phyloP scores from a whole-genome alignment of 1,140 invertebrate genomes.

The Ceratosolen fusciceps region DNA sequence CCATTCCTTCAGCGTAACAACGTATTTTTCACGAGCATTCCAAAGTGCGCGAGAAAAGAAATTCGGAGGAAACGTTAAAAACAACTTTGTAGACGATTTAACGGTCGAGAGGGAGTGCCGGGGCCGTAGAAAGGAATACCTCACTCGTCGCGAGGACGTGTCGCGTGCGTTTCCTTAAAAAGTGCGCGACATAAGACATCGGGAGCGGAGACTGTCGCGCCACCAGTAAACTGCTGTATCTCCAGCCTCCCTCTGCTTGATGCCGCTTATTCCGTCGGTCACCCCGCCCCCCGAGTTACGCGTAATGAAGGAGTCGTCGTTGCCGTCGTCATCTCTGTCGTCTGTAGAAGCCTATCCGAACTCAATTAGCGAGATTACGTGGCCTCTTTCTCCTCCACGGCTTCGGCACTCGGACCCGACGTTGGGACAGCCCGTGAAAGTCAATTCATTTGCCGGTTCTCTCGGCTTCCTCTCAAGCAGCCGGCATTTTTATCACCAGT shows the following conservation, averaged over 20 bases:
- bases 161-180: slow-evolving; percentile 39
- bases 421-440: not conserved
- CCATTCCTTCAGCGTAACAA: no score
- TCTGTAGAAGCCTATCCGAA: slow-evolving; percentile 63
- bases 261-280: slow-evolving; percentile 13
- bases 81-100: slow-evolving; percentile 25
- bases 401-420: not conserved
- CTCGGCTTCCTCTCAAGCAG: not conserved
- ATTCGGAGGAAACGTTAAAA: not conserved
- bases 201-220: slow-evolving; percentile 5
- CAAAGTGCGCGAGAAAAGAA: not conserved
- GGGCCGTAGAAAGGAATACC: slow-evolving; percentile 16
- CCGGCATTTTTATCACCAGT: not conserved
- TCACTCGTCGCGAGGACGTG: slow-evolving; percentile 7
- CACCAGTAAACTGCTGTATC: slow-evolving; percentile 30
- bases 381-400: slow-evolving; percentile 48
- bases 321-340: no score
- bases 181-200: slow-evolving; percentile 15
- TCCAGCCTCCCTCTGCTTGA: not conserved
- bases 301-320: slow-evolving; percentile 64
- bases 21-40: no score
- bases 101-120: not conserved
- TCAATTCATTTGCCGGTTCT: not conserved
- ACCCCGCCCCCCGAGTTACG: slow-evolving; percentile 37
- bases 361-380: slow-evolving; percentile 64